These are phyloP conservation scores for Eretmocerus hayati DNA, from an alignment of 2,888 invertebrate genomes.

Conservation along the genomic window DNA sequence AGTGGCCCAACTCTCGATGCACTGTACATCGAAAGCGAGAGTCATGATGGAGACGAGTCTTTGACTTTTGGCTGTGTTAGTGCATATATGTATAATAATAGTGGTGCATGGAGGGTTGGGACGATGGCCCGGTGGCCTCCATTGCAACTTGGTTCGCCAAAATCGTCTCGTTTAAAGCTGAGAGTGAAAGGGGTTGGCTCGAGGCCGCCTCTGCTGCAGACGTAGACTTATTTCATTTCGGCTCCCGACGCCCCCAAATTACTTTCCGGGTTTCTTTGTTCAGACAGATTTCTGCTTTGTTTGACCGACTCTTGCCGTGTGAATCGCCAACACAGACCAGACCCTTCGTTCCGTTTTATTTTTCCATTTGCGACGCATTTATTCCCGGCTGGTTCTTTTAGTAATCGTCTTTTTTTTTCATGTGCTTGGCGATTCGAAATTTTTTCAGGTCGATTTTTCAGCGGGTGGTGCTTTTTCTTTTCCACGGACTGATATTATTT, in stretches of 20 bases:
- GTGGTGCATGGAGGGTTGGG: background rate
- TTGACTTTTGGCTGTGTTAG: no score
- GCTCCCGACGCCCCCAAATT: background rate
- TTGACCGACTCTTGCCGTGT: no score
- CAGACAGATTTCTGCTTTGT: background rate
- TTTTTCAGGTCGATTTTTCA: no score
- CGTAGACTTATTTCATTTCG: background rate
- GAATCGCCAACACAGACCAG: no score
- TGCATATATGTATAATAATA: background rate
- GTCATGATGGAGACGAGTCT: no score
- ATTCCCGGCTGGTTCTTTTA: no score
- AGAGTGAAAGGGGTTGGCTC: constrained; percentile 4
- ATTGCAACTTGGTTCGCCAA: constrained; percentile 1
- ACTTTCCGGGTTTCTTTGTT: background rate
- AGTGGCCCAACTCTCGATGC: background rate
- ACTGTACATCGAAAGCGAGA: constrained; percentile 11
- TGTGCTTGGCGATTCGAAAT: no score
- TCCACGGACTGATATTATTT: no score
- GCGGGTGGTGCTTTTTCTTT: no score
- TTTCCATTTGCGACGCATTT: no score
- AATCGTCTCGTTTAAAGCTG: background rate
- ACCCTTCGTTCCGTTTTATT: no score
- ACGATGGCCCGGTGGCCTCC: constrained; percentile 19
- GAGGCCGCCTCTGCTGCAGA: background rate
- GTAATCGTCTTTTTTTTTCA: no score